phyloP scores from a whole-genome alignment of 2,797 vertebrate genomes.

The Scarus forsteni region DNA sequence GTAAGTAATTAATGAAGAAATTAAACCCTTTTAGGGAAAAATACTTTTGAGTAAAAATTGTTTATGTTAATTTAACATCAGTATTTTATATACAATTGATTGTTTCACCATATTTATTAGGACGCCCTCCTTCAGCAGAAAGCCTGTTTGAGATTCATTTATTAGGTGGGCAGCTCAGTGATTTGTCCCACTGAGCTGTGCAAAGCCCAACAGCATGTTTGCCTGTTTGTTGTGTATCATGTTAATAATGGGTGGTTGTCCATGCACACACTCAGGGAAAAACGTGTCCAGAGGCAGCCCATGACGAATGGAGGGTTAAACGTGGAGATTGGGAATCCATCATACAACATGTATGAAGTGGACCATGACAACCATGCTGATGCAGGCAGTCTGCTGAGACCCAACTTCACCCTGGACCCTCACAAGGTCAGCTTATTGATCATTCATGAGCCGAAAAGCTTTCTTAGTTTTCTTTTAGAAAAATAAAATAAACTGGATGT shows the following conservation, averaged over 20 bases:
- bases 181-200: constrained; percentile 23
- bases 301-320: constrained; percentile 98
- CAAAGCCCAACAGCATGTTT: constrained; percentile 10
- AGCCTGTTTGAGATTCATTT: constrained; percentile 25
- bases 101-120: constrained; percentile 18
- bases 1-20: constrained; percentile 76
- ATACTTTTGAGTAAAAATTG: constrained; percentile 29
- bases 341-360: constrained; percentile 99
- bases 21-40: not conserved
- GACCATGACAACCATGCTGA: constrained; percentile 95
- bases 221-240: constrained; percentile 32
- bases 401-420: constrained; percentile 95
- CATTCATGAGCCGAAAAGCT: not conserved
- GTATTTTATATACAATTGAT: constrained; percentile 12
- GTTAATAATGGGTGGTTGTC: constrained; percentile 39
- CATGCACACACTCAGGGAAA: constrained; percentile 85
- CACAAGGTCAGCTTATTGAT: constrained; percentile 88
- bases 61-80: constrained; percentile 24
- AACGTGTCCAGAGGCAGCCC: constrained; percentile 96
- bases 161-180: not conserved
- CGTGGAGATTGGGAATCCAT: constrained; percentile 98
- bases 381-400: constrained; percentile 91
- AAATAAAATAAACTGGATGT: not conserved
- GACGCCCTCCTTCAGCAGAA: not conserved
- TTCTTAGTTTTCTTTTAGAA: not conserved